Evolutionary conservation across 2,888 invertebrate genomes (phyloP), one percentile per base, ranked within the genome.

Genomic region (Stenodema calcarata): DNA sequence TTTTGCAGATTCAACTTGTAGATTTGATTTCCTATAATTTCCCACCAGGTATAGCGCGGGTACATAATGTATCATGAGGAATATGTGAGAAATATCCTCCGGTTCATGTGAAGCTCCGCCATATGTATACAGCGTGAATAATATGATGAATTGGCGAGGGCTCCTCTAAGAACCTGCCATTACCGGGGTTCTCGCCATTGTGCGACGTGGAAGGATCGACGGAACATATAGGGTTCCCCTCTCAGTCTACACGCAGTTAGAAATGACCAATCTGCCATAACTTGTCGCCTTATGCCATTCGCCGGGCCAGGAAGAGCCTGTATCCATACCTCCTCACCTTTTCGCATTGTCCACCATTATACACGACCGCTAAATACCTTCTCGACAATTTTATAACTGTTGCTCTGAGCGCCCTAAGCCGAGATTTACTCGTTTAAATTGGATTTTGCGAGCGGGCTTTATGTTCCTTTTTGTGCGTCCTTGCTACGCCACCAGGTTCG

Each of bases 251-350:
- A 35, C 62, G 9, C 62, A 62, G 62, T 62, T 42, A 44, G 78
- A 42, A 78, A 78, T 78, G 78, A 44, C 78, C 78, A 78, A 78
- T 78, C 44, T 44, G 78, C 78, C 78, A 44, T 78, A 78, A 78
- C 78, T 78, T 78, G 78, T 78, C 78, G 78, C 44, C 44, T 78
- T 78, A 78, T 42, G 44, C 42, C 76, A 18, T 42, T 42, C 75
- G 12, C 7, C 9, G 78, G 78, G 42, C 35, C 18, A 18, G 42
- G 41, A 44, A 27, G 18, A n/a, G 18, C 44, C 41, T 23, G 14
- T 2, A 44, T 42, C 44, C 42, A 44, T 42, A 42, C 23, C 42
- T 78, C 44, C 27, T 44, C 27, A 44, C 78, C 78, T 44, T 78
- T 78, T 14, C 44, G n/a, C 44, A 44, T 41, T 78, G 41, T 42